Base-by-base conservation (phyloP, 1,140 invertebrate genomes). In the Gonioctena quinquepunctata region DNA sequence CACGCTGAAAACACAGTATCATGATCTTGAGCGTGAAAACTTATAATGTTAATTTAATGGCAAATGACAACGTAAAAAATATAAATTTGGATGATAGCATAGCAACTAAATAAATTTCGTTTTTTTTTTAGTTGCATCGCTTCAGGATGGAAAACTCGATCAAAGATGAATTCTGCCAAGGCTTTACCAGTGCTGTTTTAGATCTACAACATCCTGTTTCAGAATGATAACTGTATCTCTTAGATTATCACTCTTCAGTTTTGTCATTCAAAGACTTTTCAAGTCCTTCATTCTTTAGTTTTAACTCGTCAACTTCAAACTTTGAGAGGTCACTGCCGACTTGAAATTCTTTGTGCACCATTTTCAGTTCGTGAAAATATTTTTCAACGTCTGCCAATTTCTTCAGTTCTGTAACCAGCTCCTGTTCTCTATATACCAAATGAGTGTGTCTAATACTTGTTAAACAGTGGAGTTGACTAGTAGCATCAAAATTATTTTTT, bases 101-200 rank as follows among this genome's bases (percentile, higher is more conserved):
- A n/a, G n/a, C n/a, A n/a, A n/a, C n/a, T n/a, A n/a, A n/a, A n/a
- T n/a, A n/a, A n/a, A n/a, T n/a, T n/a, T n/a, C n/a, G n/a, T n/a
- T n/a, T n/a, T n/a, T n/a, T n/a, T n/a, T n/a, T n/a, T n/a, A n/a
- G n/a, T 80, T 92, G 91, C 2, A 83, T 81, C 1, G 86, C 80
- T 28, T 84, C 83, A 0, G 87, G 86, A 19, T 85, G 80, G 74
- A 92, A 92, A 0, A 92, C 88, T 77, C 86, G 86, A 78, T 92
- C 91, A 79, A 90, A 92, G 1, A 84, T 82, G 73, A 91, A 92
- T 73, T 90, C 88, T 65, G 86, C 82, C 62, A 83, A 79, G 19
- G 74, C 57, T 77, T 84, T 85, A 4, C 83, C 81, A 33, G 28
- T 73, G 13, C 16, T 42, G 33, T 42, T 60, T n/a, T 16, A n/a